phyloP scores from a whole-genome alignment of 2,888 invertebrate species.

The Drosophila bunnanda region DNA sequence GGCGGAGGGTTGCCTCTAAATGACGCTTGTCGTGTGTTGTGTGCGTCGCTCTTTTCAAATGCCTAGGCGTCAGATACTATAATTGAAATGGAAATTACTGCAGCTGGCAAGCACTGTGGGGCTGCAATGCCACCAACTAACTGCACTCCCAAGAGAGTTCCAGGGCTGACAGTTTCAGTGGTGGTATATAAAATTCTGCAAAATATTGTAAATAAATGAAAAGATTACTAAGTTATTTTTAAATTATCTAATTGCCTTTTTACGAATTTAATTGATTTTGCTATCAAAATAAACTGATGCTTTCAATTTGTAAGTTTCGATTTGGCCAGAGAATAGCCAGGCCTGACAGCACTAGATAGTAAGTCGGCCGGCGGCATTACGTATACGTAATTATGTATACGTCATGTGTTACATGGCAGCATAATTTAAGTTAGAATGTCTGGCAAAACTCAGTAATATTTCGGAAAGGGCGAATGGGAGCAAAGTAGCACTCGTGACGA shows the following conservation, averaged over 20 bases:
- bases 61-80: slow-evolving; percentile 59
- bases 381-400: slow-evolving; percentile 60
- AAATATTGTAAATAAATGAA: neutral
- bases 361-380: slow-evolving; percentile 52
- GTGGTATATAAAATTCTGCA: neutral
- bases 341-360: slow-evolving; percentile 1
- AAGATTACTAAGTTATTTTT: neutral
- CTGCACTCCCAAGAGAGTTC: slow-evolving; percentile 4
- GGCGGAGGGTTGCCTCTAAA: slow-evolving; percentile 3
- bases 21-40: slow-evolving; percentile 5
- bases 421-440: slow-evolving; percentile 55
- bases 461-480: slow-evolving; percentile 16
- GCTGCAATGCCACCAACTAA: neutral
- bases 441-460: slow-evolving; percentile 40
- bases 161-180: neutral
- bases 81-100: slow-evolving; percentile 73
- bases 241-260: neutral
- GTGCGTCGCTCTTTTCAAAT: slow-evolving; percentile 43
- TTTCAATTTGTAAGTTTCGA: slow-evolving; percentile 13
- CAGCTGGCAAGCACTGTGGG: slow-evolving; percentile 37
- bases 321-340: slow-evolving; percentile 18
- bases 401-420: slow-evolving; percentile 58
- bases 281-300: neutral
- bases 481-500: slow-evolving; percentile 47
- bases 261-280: neutral